Percentiles rank a stretch among this genome's conserved stretches.
phyloP scores from a whole-genome alignment of 1,140 invertebrate species.

The Mamestra configurata region DNA sequence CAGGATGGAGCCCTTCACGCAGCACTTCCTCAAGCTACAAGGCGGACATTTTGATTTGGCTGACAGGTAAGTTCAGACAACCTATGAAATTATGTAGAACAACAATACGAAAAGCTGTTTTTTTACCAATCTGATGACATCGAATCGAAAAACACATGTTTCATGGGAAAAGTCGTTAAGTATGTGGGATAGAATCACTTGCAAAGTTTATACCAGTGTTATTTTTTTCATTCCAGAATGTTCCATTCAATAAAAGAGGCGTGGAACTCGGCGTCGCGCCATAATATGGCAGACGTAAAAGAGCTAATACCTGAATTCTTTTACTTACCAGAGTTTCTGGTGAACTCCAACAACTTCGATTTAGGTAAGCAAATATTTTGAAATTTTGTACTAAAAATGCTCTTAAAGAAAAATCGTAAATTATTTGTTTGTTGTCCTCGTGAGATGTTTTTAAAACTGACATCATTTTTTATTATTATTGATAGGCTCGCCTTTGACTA shows the following conservation, averaged over 20 bases:
- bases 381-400: too few relatives aligned
- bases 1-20: slow-evolving; percentile 99
- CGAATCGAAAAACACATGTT: too few relatives aligned
- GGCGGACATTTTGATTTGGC: slow-evolving; percentile 99
- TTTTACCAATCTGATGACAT: too few relatives aligned
- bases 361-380: too few relatives aligned
- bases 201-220: too few relatives aligned
- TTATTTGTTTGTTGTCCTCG: too few relatives aligned
- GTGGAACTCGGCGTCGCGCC: slow-evolving; percentile 98
- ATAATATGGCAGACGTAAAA: slow-evolving; percentile 99
- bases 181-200: too few relatives aligned
- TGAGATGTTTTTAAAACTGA: too few relatives aligned
- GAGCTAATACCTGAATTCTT: slow-evolving; percentile 99
- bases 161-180: too few relatives aligned
- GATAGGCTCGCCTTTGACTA: too few relatives aligned
- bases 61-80: slow-evolving; percentile 88
- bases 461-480: too few relatives aligned
- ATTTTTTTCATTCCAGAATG: slow-evolving; percentile 94
- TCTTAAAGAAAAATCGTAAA: too few relatives aligned
- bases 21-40: slow-evolving; percentile 98
- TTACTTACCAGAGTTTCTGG: slow-evolving; percentile 98
- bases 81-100: neutral
- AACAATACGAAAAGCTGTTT: neutral
- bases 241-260: slow-evolving; percentile 99
- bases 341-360: slow-evolving; percentile 98